These are phyloP conservation scores for Pseudorhombus dupliciocellatus DNA, from an alignment of 2,113 vertebrate genomes.

Conservation along the genomic window DNA sequence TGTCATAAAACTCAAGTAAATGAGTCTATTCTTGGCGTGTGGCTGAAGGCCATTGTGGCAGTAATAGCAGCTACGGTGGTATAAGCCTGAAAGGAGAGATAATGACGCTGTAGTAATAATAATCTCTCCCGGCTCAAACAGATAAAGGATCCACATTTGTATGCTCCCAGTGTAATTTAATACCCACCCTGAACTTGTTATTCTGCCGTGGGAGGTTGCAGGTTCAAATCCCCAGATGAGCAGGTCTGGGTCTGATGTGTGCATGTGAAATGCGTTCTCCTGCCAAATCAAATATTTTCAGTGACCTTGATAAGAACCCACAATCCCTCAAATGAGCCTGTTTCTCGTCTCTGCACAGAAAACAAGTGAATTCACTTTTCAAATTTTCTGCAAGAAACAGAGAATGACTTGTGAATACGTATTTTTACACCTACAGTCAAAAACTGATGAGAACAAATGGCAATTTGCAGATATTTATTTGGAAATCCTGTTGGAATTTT, in stretches of 20 bases:
- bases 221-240: constrained; percentile 49
- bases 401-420: too few relatives aligned
- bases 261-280: constrained; percentile 11
- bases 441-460: too few relatives aligned
- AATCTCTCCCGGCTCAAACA: constrained; percentile 53
- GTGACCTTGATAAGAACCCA: constrained; percentile 23
- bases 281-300: neutral
- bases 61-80: constrained; percentile 55
- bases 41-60: constrained; percentile 59
- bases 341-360: neutral
- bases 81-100: constrained; percentile 55
- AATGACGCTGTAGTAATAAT: constrained; percentile 70
- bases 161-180: constrained; percentile 35
- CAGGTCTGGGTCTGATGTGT: neutral
- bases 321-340: neutral
- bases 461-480: too few relatives aligned
- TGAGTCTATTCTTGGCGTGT: constrained; percentile 61
- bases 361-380: constrained; percentile 7
- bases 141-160: constrained; percentile 58
- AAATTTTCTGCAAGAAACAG: too few relatives aligned
- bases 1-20: constrained; percentile 76
- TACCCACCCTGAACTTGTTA: constrained; percentile 17
- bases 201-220: constrained; percentile 28
- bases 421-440: too few relatives aligned
- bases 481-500: too few relatives aligned